Percentiles rank a stretch among this genome's conserved stretches.
Evolutionary conservation across 2,888 invertebrate genomes (phyloP).

Genomic region (Plagiodera versicolora): DNA sequence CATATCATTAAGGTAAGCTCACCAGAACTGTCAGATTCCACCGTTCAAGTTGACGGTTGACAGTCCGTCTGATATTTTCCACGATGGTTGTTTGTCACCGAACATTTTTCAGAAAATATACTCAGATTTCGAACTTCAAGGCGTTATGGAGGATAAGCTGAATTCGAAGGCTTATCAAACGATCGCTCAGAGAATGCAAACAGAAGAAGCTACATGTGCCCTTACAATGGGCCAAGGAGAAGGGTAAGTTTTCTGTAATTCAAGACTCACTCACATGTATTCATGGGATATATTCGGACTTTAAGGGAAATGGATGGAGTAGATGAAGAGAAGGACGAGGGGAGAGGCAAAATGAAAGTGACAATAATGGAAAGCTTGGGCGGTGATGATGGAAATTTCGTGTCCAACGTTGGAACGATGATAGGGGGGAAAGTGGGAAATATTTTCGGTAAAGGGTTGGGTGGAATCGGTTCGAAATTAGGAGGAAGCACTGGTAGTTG

Average conservation of each 20-base stretch:
- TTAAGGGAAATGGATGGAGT: constrained; percentile 50
- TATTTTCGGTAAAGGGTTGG: constrained; percentile 87
- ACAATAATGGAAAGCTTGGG: constrained; percentile 65
- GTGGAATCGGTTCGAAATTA: constrained; percentile 85
- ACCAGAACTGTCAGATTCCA: no score
- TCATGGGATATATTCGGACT: neutral
- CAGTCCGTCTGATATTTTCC: no score
- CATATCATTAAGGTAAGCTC: constrained; percentile 84
- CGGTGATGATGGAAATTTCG: constrained; percentile 71
- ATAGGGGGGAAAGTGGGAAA: constrained; percentile 87
- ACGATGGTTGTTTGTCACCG: no score
- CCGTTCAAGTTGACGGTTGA: no score
- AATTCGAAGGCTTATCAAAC: constrained; percentile 95
- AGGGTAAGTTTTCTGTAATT: constrained; percentile 56
- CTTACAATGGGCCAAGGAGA: constrained; percentile 79
- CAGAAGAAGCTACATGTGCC: constrained; percentile 94
- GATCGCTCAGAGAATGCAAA: constrained; percentile 91
- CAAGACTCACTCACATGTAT: neutral
- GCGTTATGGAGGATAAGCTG: constrained; percentile 95
- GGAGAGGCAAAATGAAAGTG: constrained; percentile 62
- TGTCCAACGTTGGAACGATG: constrained; percentile 80
- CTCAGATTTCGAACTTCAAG: constrained; percentile 98
- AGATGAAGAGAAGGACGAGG: constrained; percentile 62
- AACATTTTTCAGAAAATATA: constrained; percentile 83
- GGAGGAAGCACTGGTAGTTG: constrained; percentile 83